Evolutionary conservation across 2,888 invertebrate species (phyloP).

Genomic region (Torymus texanus): DNA sequence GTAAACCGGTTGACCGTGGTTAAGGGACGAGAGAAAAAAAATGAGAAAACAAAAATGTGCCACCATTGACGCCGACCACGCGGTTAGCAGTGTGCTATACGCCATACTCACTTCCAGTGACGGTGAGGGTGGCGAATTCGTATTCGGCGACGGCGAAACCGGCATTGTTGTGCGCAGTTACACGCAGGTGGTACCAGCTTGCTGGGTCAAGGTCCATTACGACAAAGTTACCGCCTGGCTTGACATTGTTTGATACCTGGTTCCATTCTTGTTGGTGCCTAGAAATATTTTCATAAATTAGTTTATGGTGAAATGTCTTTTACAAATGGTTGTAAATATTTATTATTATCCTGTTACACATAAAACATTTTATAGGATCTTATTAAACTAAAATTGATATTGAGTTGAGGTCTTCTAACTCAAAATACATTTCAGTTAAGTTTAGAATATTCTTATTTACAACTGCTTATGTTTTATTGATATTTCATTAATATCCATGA

Average conservation of each 20-base stretch:
- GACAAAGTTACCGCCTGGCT: slow-evolving; percentile 92
- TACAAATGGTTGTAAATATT: no score
- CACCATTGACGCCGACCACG: slow-evolving; percentile 71
- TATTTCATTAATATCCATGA: no score
- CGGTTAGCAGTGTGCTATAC: slow-evolving; percentile 44
- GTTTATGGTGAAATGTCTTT: no score
- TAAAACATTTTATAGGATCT: no score
- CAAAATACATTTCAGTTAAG: no score
- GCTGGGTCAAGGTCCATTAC: slow-evolving; percentile 94
- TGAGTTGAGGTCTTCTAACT: no score
- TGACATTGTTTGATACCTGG: slow-evolving; percentile 94
- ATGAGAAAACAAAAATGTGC: slow-evolving; percentile 49
- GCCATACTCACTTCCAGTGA: slow-evolving; percentile 88
- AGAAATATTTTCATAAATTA: slow-evolving; percentile 27
- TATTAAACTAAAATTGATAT: no score
- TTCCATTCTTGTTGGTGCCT: slow-evolving; percentile 93
- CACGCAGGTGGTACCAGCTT: slow-evolving; percentile 93
- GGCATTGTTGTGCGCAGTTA: slow-evolving; percentile 96
- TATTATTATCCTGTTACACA: no score
- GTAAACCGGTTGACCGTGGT: slow-evolving; percentile 2
- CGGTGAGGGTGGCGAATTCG: slow-evolving; percentile 95
- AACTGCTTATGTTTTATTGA: no score
- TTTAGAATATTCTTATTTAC: no score
- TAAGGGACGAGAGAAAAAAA: background rate
- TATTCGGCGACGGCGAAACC: slow-evolving; percentile 97